Conservation (phyloP, 2,113 vertebrate genomes). For the Chascanopsetta lugubris region DNA sequence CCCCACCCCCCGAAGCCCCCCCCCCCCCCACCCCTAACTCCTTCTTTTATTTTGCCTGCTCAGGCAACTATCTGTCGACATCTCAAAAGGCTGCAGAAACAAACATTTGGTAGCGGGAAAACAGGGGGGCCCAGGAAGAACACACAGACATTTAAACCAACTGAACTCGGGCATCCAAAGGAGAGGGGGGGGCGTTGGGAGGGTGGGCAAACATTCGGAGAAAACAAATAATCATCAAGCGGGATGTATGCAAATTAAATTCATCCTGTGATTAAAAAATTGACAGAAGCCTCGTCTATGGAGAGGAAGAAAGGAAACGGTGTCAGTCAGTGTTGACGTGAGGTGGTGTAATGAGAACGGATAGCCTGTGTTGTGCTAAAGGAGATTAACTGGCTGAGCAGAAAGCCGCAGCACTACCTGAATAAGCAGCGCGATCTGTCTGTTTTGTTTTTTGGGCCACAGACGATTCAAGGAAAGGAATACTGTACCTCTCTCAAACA, state of each 20-base stretch:
- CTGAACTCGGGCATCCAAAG: conserved; percentile 54
- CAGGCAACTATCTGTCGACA: conserved; percentile 51
- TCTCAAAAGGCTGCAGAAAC: conserved; percentile 60
- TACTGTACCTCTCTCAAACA: conserved; percentile 40
- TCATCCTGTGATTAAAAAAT: conserved; percentile 60
- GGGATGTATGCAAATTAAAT: conserved; percentile 65
- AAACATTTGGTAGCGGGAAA: conserved; percentile 61
- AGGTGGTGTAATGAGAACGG: conserved; percentile 52
- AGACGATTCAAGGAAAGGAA: conserved; percentile 62
- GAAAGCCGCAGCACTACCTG: conserved; percentile 48
- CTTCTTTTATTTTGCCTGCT: conserved; percentile 53
- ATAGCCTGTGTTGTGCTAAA: conserved; percentile 46
- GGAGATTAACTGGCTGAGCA: conserved; percentile 60
- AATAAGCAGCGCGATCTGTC: conserved; percentile 59
- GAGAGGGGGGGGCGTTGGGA: too few species aligned
- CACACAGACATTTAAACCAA: conserved; percentile 63
- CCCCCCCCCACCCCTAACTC: too few species aligned
- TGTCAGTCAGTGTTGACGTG: conserved; percentile 58
- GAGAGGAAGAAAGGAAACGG: conserved; percentile 27
- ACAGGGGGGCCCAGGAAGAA: conserved; percentile 50
- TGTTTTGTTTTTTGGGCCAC: conserved; percentile 60
- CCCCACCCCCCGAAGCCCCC: conserved; percentile 58
- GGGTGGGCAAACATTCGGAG: conserved; percentile 48
- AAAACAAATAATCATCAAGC: conserved; percentile 62
- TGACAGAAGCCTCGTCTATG: conserved; percentile 50